Evolutionary conservation across 2,888 invertebrate species (phyloP), one percentile per base, ranked within the genome.

Genomic region (Erebia aethiops): DNA sequence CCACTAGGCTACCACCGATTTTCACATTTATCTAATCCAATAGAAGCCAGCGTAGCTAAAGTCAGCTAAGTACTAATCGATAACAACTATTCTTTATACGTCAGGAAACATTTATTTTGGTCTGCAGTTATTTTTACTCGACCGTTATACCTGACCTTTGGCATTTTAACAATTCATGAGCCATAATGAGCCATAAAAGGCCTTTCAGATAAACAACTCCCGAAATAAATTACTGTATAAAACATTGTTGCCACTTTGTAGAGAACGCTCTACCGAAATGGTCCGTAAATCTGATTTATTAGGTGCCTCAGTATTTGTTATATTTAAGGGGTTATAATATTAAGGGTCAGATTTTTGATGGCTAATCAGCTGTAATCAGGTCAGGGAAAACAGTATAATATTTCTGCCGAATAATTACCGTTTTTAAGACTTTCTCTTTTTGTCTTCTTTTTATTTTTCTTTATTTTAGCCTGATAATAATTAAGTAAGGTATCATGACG

Each of bases 81-180:
- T 35, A 35, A 1, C 35, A 35, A 35, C 35, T 7, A 5, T 35
- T 35, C 35, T 11, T 46, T 11, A 46, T 0, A 46, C 13, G 46
- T 11, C 4, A 46, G 46, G 46, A 46, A 21, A 63, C 11, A 49
- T 21, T 49, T 18, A 49, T 62, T 63, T 46, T 5, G 49, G 49
- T 63, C 7, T 10, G 54, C n/a, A 35, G 18, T 18, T 57, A 43
- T 57, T 66, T 26, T 57, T 57, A 52, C 21, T 11, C 41, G 3
- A 13, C 26, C 21, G 14, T 49, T 14, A 67, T 49, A 4, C 58
- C 16, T 71, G 68, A 71, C 71, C 73, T 68, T 71, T 68, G 65
- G 54, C 52, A 68, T 73, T 71, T 73, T 71, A 58, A 71, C 68
- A 70, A 72, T 72, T 71, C 68, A 71, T 73, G 67, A 61, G 46